phyloP scores from a whole-genome alignment of 1,140 invertebrate genomes.

The Triops longicaudatus region DNA sequence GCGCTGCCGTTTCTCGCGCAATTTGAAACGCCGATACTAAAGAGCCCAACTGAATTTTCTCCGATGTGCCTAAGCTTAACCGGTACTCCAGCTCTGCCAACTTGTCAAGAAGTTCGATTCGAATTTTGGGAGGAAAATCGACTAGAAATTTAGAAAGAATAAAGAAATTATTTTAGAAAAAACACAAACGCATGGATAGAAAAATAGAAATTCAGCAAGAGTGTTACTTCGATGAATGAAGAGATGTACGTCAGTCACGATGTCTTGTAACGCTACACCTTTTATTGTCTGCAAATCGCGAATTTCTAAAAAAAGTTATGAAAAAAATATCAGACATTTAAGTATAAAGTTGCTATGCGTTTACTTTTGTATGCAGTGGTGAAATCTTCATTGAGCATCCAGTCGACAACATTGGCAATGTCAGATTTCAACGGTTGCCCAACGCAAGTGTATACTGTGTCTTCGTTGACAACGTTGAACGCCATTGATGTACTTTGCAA shows the following conservation, averaged over 20 bases:
- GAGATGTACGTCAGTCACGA: slow-evolving; percentile 76
- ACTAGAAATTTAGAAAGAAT: slow-evolving; percentile 51
- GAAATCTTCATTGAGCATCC: slow-evolving; percentile 80
- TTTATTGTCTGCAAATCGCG: slow-evolving; percentile 72
- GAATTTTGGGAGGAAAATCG: slow-evolving; percentile 64
- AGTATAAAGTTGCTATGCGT: slow-evolving; percentile 41
- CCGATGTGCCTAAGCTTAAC: slow-evolving; percentile 63
- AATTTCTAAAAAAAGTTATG: slow-evolving; percentile 54
- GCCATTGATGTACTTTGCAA: slow-evolving; percentile 86
- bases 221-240: slow-evolving; percentile 75
- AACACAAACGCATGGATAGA: not conserved
- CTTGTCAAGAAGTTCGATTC: slow-evolving; percentile 65
- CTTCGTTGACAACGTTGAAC: slow-evolving; percentile 72
- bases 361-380: slow-evolving; percentile 73
- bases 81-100: slow-evolving; percentile 75
- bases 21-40: slow-evolving; percentile 68
- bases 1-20: slow-evolving; percentile 45
- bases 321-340: slow-evolving; percentile 18
- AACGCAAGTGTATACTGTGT: slow-evolving; percentile 91
- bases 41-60: slow-evolving; percentile 74
- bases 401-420: slow-evolving; percentile 80
- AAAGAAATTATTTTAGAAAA: slow-evolving; percentile 9
- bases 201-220: slow-evolving; percentile 23
- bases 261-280: slow-evolving; percentile 81
- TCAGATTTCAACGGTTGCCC: slow-evolving; percentile 87